Evolutionary conservation across 2,113 vertebrate genomes (phyloP).

Genomic region (Arvicanthis niloticus): DNA sequence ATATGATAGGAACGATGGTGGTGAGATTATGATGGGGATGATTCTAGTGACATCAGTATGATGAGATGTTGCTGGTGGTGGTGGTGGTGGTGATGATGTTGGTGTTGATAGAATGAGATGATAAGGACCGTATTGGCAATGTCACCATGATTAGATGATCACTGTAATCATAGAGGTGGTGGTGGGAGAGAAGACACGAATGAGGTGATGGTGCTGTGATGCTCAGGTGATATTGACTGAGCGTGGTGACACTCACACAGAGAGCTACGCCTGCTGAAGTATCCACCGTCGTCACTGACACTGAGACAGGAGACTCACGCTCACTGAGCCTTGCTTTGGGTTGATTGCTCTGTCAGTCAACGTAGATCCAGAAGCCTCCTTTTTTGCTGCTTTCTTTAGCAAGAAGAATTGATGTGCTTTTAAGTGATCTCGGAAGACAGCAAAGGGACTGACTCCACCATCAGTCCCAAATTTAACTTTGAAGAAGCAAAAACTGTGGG

Average conservation of each 20-base stretch:
- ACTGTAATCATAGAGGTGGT: not conserved
- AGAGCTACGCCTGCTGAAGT: accelerated
- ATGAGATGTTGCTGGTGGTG: not conserved
- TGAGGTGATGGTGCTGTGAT: not conserved
- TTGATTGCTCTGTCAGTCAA: not conserved
- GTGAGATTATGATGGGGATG: not conserved
- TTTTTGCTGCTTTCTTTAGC: not conserved
- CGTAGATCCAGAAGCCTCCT: not conserved
- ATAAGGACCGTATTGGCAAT: no score
- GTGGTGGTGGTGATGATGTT: not conserved
- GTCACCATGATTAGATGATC: no score
- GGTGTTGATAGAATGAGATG: no score
- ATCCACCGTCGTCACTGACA: not conserved
- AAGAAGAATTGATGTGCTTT: not conserved
- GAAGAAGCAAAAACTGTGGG: not conserved
- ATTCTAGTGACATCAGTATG: not conserved
- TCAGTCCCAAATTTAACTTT: not conserved
- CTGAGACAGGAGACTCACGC: not conserved
- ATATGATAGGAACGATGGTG: not conserved
- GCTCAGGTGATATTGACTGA: not conserved
- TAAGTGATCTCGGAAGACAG: not conserved
- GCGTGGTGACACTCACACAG: not conserved
- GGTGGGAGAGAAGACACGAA: not conserved
- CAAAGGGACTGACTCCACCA: not conserved
- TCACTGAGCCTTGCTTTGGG: not conserved